These are phyloP conservation scores for Himalopsyche kuldschensis DNA, from an alignment of 2,888 invertebrate species.

Conservation along the genomic window DNA sequence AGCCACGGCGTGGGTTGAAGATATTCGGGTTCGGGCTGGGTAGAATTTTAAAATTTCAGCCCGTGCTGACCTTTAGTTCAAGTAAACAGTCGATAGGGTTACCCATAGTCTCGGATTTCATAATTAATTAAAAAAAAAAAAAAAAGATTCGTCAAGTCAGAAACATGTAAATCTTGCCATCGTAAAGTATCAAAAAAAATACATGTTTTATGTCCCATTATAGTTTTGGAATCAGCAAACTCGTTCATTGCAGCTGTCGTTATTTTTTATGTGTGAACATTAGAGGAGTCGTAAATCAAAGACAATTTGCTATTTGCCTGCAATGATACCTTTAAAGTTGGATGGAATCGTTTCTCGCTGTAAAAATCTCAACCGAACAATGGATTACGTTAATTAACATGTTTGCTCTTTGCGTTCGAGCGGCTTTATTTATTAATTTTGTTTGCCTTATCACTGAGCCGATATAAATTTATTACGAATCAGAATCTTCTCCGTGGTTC, in stretches of 20 bases:
- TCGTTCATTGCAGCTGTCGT: background rate
- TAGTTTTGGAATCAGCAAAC: background rate
- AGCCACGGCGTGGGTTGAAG: too few relatives aligned
- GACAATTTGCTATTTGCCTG: background rate
- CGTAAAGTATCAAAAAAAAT: background rate
- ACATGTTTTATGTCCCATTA: background rate
- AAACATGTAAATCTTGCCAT: background rate
- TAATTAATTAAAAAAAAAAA: too few relatives aligned
- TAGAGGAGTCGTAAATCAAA: background rate
- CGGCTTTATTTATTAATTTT: background rate
- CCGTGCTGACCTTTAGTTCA: too few relatives aligned
- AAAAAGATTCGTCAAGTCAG: background rate
- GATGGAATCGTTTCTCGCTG: background rate
- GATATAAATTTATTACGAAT: background rate
- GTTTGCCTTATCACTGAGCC: background rate
- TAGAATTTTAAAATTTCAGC: too few relatives aligned
- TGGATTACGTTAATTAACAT: background rate
- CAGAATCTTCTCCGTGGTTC: too few relatives aligned
- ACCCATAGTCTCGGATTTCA: too few relatives aligned
- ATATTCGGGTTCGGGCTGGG: too few relatives aligned
- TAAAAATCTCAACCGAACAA: background rate
- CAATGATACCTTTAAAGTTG: background rate
- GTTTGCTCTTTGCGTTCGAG: background rate
- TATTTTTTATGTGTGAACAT: background rate
- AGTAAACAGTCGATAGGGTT: too few relatives aligned